Conservation (phyloP, 2,888 invertebrate species). For the Morpho helenor region DNA sequence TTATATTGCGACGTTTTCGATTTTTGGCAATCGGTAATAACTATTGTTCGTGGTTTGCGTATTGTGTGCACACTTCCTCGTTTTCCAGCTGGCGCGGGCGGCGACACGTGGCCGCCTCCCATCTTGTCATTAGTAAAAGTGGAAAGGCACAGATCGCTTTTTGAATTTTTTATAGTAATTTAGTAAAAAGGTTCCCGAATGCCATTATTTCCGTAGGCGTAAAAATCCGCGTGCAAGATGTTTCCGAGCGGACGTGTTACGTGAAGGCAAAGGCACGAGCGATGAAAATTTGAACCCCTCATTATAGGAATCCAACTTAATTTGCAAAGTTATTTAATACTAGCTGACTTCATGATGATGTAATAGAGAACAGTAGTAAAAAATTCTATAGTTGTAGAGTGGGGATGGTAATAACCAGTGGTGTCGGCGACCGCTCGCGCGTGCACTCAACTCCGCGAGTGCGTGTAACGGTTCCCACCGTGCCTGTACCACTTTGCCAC, state of each 20-base stretch:
- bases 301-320: constrained; percentile 13
- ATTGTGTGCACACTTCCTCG: constrained; percentile 60
- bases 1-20: constrained; percentile 42
- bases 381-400: constrained; percentile 27
- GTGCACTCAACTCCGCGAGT: constrained; percentile 71
- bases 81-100: constrained; percentile 67
- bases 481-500: constrained; percentile 41
- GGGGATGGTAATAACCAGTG: constrained; percentile 45
- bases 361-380: constrained; percentile 16
- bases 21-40: constrained; percentile 55
- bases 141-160: constrained; percentile 47
- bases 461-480: constrained; percentile 66
- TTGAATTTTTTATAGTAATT: constrained; percentile 52
- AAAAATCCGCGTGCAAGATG: constrained; percentile 35
- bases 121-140: constrained; percentile 64
- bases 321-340: constrained; percentile 16
- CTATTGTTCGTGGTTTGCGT: constrained; percentile 38
- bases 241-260: constrained; percentile 35
- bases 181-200: constrained; percentile 10
- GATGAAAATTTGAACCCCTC: constrained; percentile 14
- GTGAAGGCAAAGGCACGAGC: constrained; percentile 22
- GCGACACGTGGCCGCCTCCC: constrained; percentile 55
- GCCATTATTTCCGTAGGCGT: constrained; percentile 32
- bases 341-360: constrained; percentile 12
- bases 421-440: constrained; percentile 72